These are phyloP conservation scores for Diachrysia chrysitis DNA, from an alignment of 2,888 invertebrate species.

Conservation along the genomic window DNA sequence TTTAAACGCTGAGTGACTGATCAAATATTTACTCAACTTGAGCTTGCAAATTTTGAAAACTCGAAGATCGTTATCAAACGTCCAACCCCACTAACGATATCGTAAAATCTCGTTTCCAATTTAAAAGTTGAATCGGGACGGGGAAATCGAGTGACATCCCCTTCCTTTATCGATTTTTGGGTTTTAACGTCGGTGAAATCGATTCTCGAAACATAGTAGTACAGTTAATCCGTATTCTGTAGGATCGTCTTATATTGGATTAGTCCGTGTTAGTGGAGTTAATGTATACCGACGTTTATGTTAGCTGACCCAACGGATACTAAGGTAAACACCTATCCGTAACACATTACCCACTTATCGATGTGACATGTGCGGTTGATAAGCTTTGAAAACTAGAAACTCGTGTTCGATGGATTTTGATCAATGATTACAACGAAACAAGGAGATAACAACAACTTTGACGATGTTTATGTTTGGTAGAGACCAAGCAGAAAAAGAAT, in stretches of 20 bases:
- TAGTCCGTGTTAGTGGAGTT: slow-evolving; percentile 21
- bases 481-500: background rate
- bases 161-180: slow-evolving; percentile 29
- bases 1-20: slow-evolving; percentile 1
- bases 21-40: slow-evolving; percentile 12
- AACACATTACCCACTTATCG: slow-evolving; percentile 12
- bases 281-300: slow-evolving; percentile 20
- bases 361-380: slow-evolving; percentile 18
- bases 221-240: slow-evolving; percentile 40
- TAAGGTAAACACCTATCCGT: background rate
- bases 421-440: background rate
- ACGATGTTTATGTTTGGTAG: background rate
- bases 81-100: slow-evolving; percentile 35
- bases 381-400: slow-evolving; percentile 2
- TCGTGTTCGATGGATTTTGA: background rate
- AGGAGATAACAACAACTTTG: background rate
- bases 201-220: slow-evolving; percentile 30
- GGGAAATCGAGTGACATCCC: slow-evolving; percentile 48
- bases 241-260: slow-evolving; percentile 49
- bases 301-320: slow-evolving; percentile 17
- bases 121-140: slow-evolving; percentile 54
- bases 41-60: slow-evolving; percentile 19
- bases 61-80: slow-evolving; percentile 30
- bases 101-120: slow-evolving; percentile 55
- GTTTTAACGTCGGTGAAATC: slow-evolving; percentile 38